Conservation (phyloP, 2,888 invertebrate genomes). For the Arctia plantaginis region DNA sequence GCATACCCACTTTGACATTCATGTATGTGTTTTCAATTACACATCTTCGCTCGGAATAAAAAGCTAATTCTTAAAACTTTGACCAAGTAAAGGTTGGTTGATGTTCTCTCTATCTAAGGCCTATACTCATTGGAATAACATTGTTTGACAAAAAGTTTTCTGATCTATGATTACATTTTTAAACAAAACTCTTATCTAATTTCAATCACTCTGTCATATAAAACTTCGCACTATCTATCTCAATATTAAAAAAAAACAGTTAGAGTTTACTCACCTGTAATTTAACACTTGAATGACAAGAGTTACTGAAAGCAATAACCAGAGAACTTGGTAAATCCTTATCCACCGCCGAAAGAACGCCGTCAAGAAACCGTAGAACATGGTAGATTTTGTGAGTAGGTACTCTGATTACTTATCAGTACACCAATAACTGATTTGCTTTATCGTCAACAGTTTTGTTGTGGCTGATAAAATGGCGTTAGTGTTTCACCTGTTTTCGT, state of each 20-base stretch:
- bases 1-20: background rate
- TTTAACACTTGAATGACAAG: conserved; percentile 43
- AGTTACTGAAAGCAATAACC: conserved; percentile 55
- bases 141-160: background rate
- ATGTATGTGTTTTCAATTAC: background rate
- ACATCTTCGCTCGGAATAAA: background rate
- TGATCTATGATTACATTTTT: background rate
- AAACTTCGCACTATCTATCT: background rate
- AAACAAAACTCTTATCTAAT: background rate
- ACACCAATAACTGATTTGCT: conserved; percentile 43
- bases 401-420: conserved; percentile 43
- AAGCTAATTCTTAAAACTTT: background rate
- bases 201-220: background rate
- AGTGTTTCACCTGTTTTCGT: conserved; percentile 27
- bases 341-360: conserved; percentile 61
- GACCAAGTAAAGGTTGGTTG: background rate
- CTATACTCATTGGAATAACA: background rate
- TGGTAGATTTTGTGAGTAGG: conserved; percentile 44
- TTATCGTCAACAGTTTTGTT: conserved; percentile 23
- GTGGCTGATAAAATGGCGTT: conserved; percentile 14
- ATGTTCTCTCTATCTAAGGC: background rate
- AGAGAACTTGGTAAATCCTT: conserved; percentile 57
- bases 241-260: background rate
- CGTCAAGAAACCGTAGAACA: conserved; percentile 61
- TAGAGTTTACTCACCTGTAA: conserved; percentile 57